Conservation (phyloP, 2,797 vertebrate genomes). For the Pseudochromis fuscus region DNA sequence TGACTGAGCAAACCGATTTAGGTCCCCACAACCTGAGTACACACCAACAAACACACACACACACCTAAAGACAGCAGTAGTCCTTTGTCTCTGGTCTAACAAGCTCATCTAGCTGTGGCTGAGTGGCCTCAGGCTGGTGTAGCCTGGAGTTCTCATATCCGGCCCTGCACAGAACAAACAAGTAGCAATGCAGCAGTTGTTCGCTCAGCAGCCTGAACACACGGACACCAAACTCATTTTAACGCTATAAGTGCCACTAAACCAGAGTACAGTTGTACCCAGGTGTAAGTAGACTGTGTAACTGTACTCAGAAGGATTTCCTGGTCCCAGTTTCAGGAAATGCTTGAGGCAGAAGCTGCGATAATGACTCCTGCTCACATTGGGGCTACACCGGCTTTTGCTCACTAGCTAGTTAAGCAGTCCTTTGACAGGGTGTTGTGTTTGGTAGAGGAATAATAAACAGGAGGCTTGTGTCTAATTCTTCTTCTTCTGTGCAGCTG, state of each 20-base stretch:
- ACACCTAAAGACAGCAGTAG: constrained; percentile 36
- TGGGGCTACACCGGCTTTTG: constrained; percentile 22
- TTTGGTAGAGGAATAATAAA: constrained; percentile 14
- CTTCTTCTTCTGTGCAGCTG: background rate
- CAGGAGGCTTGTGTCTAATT: background rate
- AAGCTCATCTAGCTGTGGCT: constrained; percentile 64
- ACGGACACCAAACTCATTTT: constrained; percentile 51
- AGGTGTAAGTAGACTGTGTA: constrained; percentile 41
- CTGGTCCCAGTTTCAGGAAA: constrained; percentile 20
- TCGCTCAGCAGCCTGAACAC: constrained; percentile 30
- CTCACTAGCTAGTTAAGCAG: background rate
- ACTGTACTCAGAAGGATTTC: constrained; percentile 33
- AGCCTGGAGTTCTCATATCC: constrained; percentile 42
- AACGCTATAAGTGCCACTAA: constrained; percentile 42
- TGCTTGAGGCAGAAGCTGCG: constrained; percentile 29
- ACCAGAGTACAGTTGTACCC: constrained; percentile 17
- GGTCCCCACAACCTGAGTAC: background rate
- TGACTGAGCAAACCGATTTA: background rate
- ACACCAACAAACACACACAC: constrained; percentile 34
- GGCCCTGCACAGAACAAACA: constrained; percentile 45
- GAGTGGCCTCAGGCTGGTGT: constrained; percentile 61
- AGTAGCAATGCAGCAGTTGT: constrained; percentile 45
- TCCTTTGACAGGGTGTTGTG: constrained; percentile 2
- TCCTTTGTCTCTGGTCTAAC: constrained; percentile 66
- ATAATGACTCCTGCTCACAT: constrained; percentile 43